phyloP scores from a whole-genome alignment of 2,797 vertebrate genomes.

The Syngnathus acus region DNA sequence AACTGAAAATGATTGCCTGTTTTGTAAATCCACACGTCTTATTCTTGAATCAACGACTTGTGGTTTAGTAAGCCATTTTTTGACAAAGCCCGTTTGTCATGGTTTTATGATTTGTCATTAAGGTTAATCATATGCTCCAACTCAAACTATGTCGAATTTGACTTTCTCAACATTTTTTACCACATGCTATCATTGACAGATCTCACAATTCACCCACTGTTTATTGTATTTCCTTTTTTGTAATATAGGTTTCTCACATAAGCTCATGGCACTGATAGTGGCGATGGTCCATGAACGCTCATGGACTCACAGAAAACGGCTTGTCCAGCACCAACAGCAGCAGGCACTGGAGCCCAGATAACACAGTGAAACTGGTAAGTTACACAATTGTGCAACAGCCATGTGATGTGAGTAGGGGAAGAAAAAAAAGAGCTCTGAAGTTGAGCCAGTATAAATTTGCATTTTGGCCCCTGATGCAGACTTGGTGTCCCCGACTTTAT shows the following conservation, averaged over 20 bases:
- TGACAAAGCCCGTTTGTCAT: not conserved
- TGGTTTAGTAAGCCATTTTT: not conserved
- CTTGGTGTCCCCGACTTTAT: slow-evolving; percentile 40
- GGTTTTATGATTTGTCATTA: not conserved
- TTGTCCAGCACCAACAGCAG: slow-evolving; percentile 40
- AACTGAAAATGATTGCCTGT: too few relatives aligned
- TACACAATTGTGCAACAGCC: slow-evolving; percentile 9
- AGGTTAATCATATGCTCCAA: not conserved
- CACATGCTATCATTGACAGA: not conserved
- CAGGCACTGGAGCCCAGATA: slow-evolving; percentile 56
- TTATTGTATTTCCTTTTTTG: not conserved
- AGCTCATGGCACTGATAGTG: slow-evolving; percentile 29
- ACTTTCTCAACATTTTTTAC: not conserved
- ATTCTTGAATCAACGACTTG: not conserved
- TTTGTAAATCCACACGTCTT: not conserved
- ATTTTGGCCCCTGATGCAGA: slow-evolving; percentile 36
- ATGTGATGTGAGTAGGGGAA: slow-evolving; percentile 3
- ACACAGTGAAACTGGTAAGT: slow-evolving; percentile 44
- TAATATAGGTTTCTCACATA: slow-evolving; percentile 23
- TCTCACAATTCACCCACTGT: not conserved
- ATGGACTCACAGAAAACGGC: slow-evolving; percentile 46
- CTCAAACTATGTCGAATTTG: not conserved
- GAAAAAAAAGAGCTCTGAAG: slow-evolving; percentile 26
- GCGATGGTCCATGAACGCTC: slow-evolving; percentile 39
- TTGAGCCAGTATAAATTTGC: slow-evolving; percentile 27